phyloP scores from a whole-genome alignment of 2,797 vertebrate genomes.

The Florisuga fusca region DNA sequence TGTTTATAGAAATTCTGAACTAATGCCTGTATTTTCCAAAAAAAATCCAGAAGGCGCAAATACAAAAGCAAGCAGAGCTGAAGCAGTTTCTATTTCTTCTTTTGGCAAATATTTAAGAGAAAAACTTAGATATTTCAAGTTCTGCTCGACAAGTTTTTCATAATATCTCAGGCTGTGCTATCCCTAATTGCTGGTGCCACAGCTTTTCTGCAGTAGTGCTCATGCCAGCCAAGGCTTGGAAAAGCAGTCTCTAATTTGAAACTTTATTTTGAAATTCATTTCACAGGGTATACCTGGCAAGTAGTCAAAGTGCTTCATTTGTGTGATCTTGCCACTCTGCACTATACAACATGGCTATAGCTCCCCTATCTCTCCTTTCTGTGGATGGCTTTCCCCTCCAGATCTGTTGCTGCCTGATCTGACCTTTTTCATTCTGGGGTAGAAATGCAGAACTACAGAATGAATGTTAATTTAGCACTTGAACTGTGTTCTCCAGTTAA shows the following conservation, averaged over 20 bases:
- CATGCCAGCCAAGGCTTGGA: conserved; percentile 26
- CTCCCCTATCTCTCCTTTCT: not conserved
- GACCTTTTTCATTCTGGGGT: conserved; percentile 7
- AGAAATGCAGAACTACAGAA: not conserved
- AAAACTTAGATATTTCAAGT: conserved; percentile 57
- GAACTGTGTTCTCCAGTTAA: not conserved
- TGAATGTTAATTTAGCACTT: conserved; percentile 50
- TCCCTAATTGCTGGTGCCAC: conserved; percentile 43
- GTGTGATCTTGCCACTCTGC: conserved; percentile 31
- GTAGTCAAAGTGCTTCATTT: conserved; percentile 58
- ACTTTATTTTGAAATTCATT: conserved; percentile 64
- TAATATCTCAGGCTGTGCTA: conserved; percentile 27
- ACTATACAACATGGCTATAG: not conserved
- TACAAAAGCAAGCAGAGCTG: conserved; percentile 26
- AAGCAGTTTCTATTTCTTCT: conserved; percentile 31
- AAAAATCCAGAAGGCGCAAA: conserved; percentile 55
- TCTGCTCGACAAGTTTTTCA: conserved; percentile 30
- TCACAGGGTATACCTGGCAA: conserved; percentile 55
- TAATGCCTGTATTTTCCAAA: conserved; percentile 12
- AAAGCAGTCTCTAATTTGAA: conserved; percentile 37
- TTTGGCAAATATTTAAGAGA: conserved; percentile 23
- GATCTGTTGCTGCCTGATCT: not conserved
- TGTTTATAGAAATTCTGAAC: conserved; percentile 47
- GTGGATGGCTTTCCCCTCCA: not conserved
- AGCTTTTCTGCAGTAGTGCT: conserved; percentile 14